Conservation (phyloP, 2,113 vertebrate genomes). For the Thunnus thynnus region DNA sequence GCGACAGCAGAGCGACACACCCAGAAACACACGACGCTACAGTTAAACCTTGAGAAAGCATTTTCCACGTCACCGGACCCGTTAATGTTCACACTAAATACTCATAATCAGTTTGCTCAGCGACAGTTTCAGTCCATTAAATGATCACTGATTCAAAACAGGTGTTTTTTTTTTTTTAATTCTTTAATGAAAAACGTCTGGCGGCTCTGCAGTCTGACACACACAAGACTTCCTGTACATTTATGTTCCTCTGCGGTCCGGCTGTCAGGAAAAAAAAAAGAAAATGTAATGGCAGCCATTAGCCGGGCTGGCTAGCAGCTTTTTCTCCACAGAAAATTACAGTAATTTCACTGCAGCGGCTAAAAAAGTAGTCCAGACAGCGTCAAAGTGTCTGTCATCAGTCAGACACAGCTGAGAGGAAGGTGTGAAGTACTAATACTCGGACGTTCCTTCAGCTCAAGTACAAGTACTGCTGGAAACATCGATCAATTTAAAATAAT, state of each 20-base stretch:
- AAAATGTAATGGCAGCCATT: constrained; percentile 49
- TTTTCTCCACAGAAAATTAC: constrained; percentile 51
- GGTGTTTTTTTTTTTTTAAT: constrained; percentile 11
- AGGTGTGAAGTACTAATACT: neutral
- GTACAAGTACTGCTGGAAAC: neutral
- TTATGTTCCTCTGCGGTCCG: neutral
- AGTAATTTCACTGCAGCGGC: constrained; percentile 48
- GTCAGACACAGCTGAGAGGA: constrained; percentile 19
- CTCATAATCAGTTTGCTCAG: constrained; percentile 5
- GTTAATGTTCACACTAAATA: constrained; percentile 10
- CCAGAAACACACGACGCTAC: neutral
- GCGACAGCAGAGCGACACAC: neutral
- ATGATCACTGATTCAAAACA: constrained; percentile 29
- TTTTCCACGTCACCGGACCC: neutral
- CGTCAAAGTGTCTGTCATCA: constrained; percentile 19
- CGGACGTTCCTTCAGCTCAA: neutral
- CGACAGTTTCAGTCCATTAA: constrained; percentile 13
- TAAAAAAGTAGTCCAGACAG: constrained; percentile 9
- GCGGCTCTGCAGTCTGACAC: constrained; percentile 18
- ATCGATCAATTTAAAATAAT: neutral
- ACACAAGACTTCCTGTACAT: constrained; percentile 35
- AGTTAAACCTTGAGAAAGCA: neutral
- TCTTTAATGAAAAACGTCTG: constrained; percentile 18
- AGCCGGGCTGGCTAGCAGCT: constrained; percentile 21
- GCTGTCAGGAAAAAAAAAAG: constrained; percentile 18